Evolutionary conservation across 2,888 invertebrate genomes (phyloP), one percentile per base, ranked within the genome.

Genomic region (Rotaria magnacalcarata): DNA sequence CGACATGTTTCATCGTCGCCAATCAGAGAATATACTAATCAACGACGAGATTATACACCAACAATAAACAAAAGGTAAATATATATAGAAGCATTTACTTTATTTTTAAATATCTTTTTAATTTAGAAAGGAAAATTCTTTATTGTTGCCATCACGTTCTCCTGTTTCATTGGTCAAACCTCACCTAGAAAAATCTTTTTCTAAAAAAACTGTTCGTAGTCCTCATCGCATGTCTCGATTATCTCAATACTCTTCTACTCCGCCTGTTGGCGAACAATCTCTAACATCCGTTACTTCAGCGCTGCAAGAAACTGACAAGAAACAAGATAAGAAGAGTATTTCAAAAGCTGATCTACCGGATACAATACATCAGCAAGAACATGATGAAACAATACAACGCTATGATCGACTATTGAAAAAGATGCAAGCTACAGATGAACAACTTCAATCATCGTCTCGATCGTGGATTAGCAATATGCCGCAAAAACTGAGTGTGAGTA

Each of bases 1-100:
- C 67, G 47, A 80, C 80, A 80, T 80, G 5, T 47, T 80, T 80
- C 80, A 47, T 80, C 47, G 80, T 80, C 80, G 47, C 80, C 80
- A 5, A 47, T 47, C 14, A 43, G 80, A n/a, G n/a, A 80, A 80
- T 80, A 80, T n/a, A 80, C 47, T 80, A 10, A 80, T 80, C 47
- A 47, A 14, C 47, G 47, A 80, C 8, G 80, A 80, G 80, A 80
- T 24, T 7, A 80, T 19, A 43, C 41, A n/a, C 19, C 34, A 34
- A 1, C 10, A n/a, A 47, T 34, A 21, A 1, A 14, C 24, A 80
- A 47, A 80, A 47, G 34, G 47, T 80, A 80, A 47, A 80, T 80
- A 11, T 1, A 24, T 14, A 8, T 24, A 47, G 1, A 43, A 75
- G 50, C 3, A 21, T 5, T 6, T 14, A 2, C 14, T 24, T 19